Percentiles rank a stretch among this genome's conserved stretches.
phyloP scores from a whole-genome alignment of 2,888 invertebrate genomes.

The Lepidocyrtinus sp. region DNA sequence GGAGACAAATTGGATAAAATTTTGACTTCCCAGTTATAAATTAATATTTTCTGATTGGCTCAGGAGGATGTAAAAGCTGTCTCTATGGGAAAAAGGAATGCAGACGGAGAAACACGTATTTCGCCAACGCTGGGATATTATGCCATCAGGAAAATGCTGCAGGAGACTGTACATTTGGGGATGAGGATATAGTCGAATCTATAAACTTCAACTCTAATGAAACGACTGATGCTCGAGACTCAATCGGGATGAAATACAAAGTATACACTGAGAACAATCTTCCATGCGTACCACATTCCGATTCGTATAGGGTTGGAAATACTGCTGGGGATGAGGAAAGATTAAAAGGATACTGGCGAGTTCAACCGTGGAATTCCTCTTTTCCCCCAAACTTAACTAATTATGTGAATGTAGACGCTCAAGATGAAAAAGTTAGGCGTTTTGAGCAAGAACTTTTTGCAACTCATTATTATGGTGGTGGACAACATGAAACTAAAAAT shows the following conservation, averaged over 20 bases:
- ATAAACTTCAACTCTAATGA: conserved; percentile 8
- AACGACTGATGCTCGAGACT: neutral
- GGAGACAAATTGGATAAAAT: too few relatives aligned
- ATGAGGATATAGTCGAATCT: neutral
- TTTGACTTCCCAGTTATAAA: too few relatives aligned
- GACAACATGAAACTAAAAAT: neutral
- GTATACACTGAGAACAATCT: too few relatives aligned
- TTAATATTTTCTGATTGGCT: too few relatives aligned
- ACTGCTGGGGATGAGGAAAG: neutral
- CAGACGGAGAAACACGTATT: neutral
- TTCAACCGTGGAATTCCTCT: too few relatives aligned
- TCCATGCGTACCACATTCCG: too few relatives aligned
- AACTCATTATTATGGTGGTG: neutral
- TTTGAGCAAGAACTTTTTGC: neutral
- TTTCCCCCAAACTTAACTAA: too few relatives aligned
- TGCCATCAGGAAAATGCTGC: neutral
- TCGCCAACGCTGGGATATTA: neutral
- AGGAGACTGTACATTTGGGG: neutral
- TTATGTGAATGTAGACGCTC: too few relatives aligned
- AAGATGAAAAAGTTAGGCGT: neutral
- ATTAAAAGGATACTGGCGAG: too few relatives aligned
- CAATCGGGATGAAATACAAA: neutral
- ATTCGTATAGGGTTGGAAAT: neutral
- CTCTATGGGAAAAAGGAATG: neutral
- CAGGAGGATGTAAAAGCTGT: neutral